Evolutionary conservation across 2,113 vertebrate genomes (phyloP), one percentile per base, ranked within the genome.

Genomic region (Sander vitreus): DNA sequence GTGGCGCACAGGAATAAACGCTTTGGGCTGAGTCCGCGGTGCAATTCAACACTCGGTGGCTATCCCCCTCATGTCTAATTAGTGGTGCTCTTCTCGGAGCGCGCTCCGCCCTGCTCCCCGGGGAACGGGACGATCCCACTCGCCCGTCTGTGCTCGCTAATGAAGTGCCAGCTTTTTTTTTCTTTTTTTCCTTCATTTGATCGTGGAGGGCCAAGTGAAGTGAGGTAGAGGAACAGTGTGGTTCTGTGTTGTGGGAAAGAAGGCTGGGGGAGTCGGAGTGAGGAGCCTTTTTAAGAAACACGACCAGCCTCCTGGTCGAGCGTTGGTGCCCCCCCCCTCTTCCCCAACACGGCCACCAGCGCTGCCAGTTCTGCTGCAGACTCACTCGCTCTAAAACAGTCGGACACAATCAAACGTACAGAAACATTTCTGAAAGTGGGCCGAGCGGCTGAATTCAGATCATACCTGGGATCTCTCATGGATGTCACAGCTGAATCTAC

Each of bases 141-240:
- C 90, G 85, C 90, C 93, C 91, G 93, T 89, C 92, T 89, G 93
- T 93, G 92, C 93, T 89, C 27, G 64, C 87, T 95, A 95, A 95
- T 94, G 91, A 95, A 94, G 93, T 92, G 93, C 93, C 89, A 92
- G 90, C 63, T 90, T 88, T 81, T 90, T 88, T 81, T 54, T 0
- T 25, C 11, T 43, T 30, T 43, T 8, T 6, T 39, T 51, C 27
- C 73, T 76, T 80, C 57, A 65, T 57, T 51, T 39, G 70, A 76
- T 59, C 53, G 67, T 51, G 72, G 51, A 77, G 76, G 83, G 81
- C 85, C 71, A 69, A 90, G 77, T 74, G 62, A 78, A 87, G 88
- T 47, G 89, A 89, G 80, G 83, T 39, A 65, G 48, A 87, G 73
- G 69, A 86, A 78, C 82, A 84, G 71, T 73, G 87, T 58, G 85